Evolutionary conservation across 2,888 invertebrate genomes (phyloP), one percentile per base, ranked within the genome.

Genomic region (Sesia apiformis): DNA sequence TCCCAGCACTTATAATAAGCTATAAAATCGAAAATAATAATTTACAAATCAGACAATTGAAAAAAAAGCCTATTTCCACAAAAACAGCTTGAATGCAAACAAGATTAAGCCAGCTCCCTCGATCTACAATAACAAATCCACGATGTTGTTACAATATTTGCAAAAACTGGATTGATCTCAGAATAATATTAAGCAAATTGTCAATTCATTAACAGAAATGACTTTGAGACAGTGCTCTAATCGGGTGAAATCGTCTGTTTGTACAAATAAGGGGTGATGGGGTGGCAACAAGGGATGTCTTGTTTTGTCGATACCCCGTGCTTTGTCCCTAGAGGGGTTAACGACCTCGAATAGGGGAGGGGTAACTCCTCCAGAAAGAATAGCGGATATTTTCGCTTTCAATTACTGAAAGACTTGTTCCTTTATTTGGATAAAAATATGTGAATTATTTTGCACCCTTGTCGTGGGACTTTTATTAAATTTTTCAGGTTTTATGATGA

Each of bases 181-280:
- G 23, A 23, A 23, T 23, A 23, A 23, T 23, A 23, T 23, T 23
- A 23, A 46, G 46, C 23, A n/a, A 46, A 46, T 46, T 46, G 46
- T 46, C 46, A 46, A 8, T 46, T 46, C 46, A 46, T 46, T 46
- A 46, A 46, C 23, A 46, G n/a, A 8, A 46, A 46, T 46, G 46
- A 46, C 46, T 46, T 8, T n/a, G n/a, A 8, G 46, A 23, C 23
- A 23, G 23, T 23, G 23, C 23, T 23, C 23, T 23, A 23, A 23
- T 23, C 23, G 23, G 23, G 23, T 23, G 23, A 23, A 23, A 23
- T 23, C 23, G 46, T 46, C 46, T 23, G n/a, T 46, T 23, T 46
- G 46, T 46, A 46, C 46, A 46, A 40, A 52, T 41, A 52, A 52
- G 40, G 52, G 52, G 52, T 52, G 40, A 52, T 52, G 52, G 52